Base-by-base conservation (phyloP, 2,797 vertebrate genomes). In the Myotis vivesi region DNA sequence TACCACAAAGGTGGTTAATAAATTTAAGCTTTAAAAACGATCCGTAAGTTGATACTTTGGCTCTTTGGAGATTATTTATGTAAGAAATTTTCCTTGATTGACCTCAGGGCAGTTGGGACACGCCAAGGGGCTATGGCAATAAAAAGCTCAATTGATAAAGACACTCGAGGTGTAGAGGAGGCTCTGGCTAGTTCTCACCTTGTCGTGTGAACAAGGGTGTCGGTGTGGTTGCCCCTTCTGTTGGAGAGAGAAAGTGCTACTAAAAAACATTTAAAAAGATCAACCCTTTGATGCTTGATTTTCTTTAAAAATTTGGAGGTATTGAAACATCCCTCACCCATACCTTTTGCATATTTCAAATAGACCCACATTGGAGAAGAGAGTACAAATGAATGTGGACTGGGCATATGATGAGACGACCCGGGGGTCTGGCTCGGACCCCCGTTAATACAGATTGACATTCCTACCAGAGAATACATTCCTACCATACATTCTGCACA, bases 401-500 rank as follows among this genome's bases (percentile, higher is more conserved):
- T 97, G 93, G 97, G 97, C 95, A 95, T 86, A 96, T 95, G 93
- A 94, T 89, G 93, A 97, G 95, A 97, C 97, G 96, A 98, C 96
- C 91, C 84, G 51, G 94, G 97, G 97, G 96, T 96, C 98, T 98
- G 98, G 98, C 98, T 98, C 98, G 97, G 98, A 98, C 98, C 98
- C 98, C 98, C 98, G 98, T 98, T 98, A 98, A 98, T 98, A 98
- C 98, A 98, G 98, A 98, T 96, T 97, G 99, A 99, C 99, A 99
- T 99, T 99, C 99, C 98, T 99, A 99, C 98, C 98, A 98, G 98
- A 98, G 98, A 98, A 98, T 99, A 99, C 99, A 99, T 99, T 99
- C 99, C 99, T 99, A 99, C 99, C 99, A 98, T 99, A 99, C 99
- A 99, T 99, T 99, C 99, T 99, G 99, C 99, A 99, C 99, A 99